Evolutionary conservation across 1,140 invertebrate genomes (phyloP), one percentile per base, ranked within the genome.

Genomic region (Drosophila ohnishii): DNA sequence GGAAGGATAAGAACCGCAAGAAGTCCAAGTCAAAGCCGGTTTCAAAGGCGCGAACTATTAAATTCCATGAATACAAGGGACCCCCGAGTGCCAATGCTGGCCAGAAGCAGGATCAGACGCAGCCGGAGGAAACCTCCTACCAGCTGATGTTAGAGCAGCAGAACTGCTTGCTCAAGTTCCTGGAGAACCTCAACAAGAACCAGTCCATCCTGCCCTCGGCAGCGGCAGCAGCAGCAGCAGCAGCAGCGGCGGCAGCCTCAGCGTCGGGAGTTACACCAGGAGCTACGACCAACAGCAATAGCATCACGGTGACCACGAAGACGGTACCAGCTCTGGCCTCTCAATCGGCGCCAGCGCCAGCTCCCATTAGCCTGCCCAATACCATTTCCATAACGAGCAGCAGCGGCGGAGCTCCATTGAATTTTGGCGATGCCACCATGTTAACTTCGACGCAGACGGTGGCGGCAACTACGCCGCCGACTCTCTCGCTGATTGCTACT

Each of bases 21-120:
- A 98, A 98, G 92, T 95, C 94, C n/a, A 98, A 98, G 92, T 95
- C 95, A 32, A 96, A 97, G 88, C 94, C 95, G 6, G 93, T 95
- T 65, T 94, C 95, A 0, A 99, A 99, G 91, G 95, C 97, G 3
- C 95, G 97, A 66, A 97, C 96, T 44, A 98, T 99, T 67, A 99
- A 99, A 93, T 99, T 99, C 92, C 98, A 99, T 92, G 98, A 99
- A 92, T 99, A 99, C 92, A 99, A 99, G 94, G 98, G 98, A 57
- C 98, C 98, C 42, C 97, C 98, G 60, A 98, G 96, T 92, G 96
- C 96, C 22, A 55, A 55, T 14, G 94, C 98, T 87, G 96, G 97
- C 80, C 93, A 94, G 37, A 93, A 93, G 2, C 91, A 92, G 40
- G 89, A 93, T 7, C 92, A 92, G 14, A 85, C 90, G 63, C 92